These are phyloP conservation scores for Pholis gunnellus DNA, from an alignment of 2,113 vertebrate genomes.

Conservation along the genomic window DNA sequence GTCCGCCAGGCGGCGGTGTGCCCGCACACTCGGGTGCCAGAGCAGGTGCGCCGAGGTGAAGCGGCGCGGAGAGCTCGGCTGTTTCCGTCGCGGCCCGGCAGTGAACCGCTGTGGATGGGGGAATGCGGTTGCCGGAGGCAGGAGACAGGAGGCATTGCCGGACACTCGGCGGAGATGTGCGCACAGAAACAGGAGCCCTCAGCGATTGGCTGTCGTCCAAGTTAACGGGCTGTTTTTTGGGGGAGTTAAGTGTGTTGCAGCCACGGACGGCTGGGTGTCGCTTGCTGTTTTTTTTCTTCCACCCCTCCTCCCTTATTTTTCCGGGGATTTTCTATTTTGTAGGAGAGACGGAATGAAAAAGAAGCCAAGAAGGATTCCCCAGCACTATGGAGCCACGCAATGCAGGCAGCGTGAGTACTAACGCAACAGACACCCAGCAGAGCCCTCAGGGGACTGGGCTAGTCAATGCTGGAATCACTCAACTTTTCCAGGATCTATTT, in stretches of 20 bases:
- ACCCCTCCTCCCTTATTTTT: conserved; percentile 12
- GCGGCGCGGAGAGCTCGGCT: conserved; percentile 53
- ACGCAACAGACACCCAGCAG: conserved; percentile 57
- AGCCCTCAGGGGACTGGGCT: conserved; percentile 58
- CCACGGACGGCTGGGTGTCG: conserved; percentile 34
- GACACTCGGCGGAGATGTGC: conserved; percentile 71
- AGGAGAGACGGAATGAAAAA: conserved; percentile 44
- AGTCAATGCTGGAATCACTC: conserved; percentile 45
- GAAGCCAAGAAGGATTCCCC: conserved; percentile 68
- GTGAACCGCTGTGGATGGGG: conserved; percentile 64
- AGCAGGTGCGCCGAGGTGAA: conserved; percentile 74
- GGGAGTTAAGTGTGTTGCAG: conserved; percentile 44
- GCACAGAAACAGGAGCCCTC: conserved; percentile 30
- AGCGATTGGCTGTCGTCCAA: conserved; percentile 52
- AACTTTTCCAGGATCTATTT: conserved; percentile 71
- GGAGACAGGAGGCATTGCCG: conserved; percentile 72
- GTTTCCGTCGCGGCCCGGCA: conserved; percentile 72
- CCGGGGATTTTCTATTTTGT: conserved; percentile 45
- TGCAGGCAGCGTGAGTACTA: conserved; percentile 80
- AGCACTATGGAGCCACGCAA: conserved; percentile 76
- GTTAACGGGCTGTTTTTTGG: conserved; percentile 48
- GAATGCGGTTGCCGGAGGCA: conserved; percentile 80
- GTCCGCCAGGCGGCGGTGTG: conserved; percentile 57
- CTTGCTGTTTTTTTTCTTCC: background rate
- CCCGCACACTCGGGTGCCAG: conserved; percentile 14